phyloP scores from a whole-genome alignment of 2,113 vertebrate species.

The Bubo scandiacus region DNA sequence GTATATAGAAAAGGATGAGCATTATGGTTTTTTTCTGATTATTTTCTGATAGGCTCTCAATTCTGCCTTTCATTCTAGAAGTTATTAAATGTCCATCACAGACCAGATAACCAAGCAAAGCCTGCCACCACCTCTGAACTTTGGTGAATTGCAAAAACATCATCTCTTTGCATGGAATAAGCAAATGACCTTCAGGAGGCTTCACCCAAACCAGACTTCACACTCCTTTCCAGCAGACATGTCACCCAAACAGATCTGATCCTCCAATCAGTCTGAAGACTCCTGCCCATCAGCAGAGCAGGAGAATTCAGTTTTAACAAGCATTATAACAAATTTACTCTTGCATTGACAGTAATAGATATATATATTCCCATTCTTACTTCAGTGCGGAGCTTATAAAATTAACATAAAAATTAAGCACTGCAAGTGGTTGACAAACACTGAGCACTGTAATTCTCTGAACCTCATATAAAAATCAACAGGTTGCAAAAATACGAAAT shows the following conservation, averaged over 20 bases:
- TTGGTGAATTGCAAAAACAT: background rate
- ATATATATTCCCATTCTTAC: background rate
- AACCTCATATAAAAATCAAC: background rate
- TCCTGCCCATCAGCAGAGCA: background rate
- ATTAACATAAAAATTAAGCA: background rate
- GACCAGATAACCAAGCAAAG: background rate
- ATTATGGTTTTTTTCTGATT: background rate
- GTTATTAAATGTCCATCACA: background rate
- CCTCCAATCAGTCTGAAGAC: background rate
- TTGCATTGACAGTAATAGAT: background rate
- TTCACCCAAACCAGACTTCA: background rate
- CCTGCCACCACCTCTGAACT: background rate
- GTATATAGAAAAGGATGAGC: background rate
- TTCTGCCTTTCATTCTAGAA: background rate
- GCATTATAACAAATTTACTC: background rate
- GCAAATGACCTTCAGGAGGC: background rate
- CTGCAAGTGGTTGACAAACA: background rate
- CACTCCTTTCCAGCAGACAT: background rate
- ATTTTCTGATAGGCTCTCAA: background rate
- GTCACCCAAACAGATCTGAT: background rate
- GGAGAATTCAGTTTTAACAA: background rate
- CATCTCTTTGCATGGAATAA: background rate
- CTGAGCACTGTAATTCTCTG: background rate
- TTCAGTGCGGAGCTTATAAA: background rate
- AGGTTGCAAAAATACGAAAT: background rate